Evolutionary conservation across 1,140 invertebrate genomes (phyloP).

Genomic region (Sipha flava): DNA sequence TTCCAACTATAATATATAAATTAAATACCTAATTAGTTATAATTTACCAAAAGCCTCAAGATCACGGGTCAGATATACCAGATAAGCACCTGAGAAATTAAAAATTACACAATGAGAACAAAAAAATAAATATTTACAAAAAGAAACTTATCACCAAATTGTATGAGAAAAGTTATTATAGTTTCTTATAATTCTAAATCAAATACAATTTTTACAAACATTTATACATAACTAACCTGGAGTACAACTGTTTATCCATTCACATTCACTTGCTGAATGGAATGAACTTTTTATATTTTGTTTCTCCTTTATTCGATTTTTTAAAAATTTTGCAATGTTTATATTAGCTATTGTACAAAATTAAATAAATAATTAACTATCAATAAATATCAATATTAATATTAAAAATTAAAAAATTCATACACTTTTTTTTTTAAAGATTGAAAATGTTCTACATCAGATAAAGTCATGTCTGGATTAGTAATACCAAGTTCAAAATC

Average conservation of each 20-base stretch:
- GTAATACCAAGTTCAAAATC: neutral
- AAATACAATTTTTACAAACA: neutral
- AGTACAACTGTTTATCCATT: neutral
- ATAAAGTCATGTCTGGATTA: neutral
- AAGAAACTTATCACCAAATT: too few relatives aligned
- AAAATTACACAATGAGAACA: neutral
- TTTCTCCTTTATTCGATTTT: constrained; percentile 5
- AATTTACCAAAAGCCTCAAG: neutral
- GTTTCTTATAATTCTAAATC: too few relatives aligned
- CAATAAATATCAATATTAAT: neutral
- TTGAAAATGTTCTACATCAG: neutral
- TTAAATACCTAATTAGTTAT: neutral
- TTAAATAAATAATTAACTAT: neutral
- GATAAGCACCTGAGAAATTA: neutral
- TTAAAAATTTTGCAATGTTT: neutral
- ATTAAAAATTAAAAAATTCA: neutral
- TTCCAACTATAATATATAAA: neutral
- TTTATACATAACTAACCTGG: neutral
- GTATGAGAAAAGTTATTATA: too few relatives aligned
- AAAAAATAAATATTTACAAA: neutral
- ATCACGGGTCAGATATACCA: neutral
- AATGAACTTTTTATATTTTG: neutral
- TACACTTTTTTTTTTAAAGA: neutral
- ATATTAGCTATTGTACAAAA: neutral
- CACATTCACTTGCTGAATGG: neutral